phyloP scores from a whole-genome alignment of 2,797 vertebrate species.

The Karalla daura region DNA sequence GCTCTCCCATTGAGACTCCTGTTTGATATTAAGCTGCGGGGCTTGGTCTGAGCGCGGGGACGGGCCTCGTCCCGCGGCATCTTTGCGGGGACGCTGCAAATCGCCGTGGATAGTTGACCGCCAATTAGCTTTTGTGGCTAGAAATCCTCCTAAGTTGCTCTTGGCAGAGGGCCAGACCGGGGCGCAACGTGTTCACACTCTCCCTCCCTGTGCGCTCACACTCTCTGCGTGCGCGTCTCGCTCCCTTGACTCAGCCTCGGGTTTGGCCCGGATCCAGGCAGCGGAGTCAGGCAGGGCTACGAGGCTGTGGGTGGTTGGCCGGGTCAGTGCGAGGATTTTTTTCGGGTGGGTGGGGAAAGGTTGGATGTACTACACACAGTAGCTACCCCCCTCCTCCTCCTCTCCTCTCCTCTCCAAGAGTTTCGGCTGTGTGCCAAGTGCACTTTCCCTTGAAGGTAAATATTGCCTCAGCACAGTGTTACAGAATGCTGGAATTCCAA shows the following conservation, averaged over 20 bases:
- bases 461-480: slow-evolving; percentile 75
- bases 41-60: slow-evolving; percentile 53
- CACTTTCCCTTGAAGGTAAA: slow-evolving; percentile 80
- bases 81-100: slow-evolving; percentile 68
- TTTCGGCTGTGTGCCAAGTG: slow-evolving; percentile 76
- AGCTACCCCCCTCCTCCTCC: slow-evolving; percentile 56
- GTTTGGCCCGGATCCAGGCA: slow-evolving; percentile 80
- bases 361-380: slow-evolving; percentile 72
- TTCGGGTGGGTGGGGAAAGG: slow-evolving; percentile 73
- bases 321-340: slow-evolving; percentile 70
- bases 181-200: slow-evolving; percentile 58
- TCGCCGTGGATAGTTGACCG: slow-evolving; percentile 63
- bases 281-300: slow-evolving; percentile 60
- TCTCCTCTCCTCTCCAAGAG: slow-evolving; percentile 48
- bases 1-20: slow-evolving; percentile 33
- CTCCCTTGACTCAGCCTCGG: slow-evolving; percentile 61
- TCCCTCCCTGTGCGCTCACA: slow-evolving; percentile 40
- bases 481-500: slow-evolving; percentile 66
- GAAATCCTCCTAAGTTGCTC: slow-evolving; percentile 76
- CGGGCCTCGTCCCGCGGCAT: slow-evolving; percentile 50
- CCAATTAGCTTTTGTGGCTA: slow-evolving; percentile 76
- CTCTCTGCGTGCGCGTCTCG: slow-evolving; percentile 45
- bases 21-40: slow-evolving; percentile 33
- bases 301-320: slow-evolving; percentile 72
- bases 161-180: slow-evolving; percentile 79